Evolutionary conservation across 2,888 invertebrate genomes (phyloP).

Genomic region (Neoaliturus tenellus): DNA sequence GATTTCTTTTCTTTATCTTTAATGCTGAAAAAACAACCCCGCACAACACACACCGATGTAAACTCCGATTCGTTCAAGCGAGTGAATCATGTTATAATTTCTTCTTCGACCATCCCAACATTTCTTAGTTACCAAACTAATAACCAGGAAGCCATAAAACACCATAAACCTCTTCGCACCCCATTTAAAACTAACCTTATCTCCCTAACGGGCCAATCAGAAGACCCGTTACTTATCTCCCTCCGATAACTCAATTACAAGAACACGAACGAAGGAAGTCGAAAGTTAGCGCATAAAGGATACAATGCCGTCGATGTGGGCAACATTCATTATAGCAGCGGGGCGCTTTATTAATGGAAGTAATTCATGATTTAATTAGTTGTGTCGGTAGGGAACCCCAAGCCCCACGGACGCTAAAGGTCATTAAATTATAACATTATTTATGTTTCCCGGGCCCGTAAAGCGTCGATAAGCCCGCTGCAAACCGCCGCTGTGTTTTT

Average conservation of each 20-base stretch:
- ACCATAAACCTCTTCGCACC: background rate
- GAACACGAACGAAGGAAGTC: background rate
- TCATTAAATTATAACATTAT: conserved; percentile 45
- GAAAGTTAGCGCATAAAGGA: background rate
- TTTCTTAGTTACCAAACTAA: background rate
- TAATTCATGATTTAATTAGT: conserved; percentile 57
- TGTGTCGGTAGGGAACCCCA: conserved; percentile 21
- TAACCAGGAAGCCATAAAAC: background rate
- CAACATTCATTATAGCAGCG: conserved; percentile 28
- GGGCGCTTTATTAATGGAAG: conserved; percentile 55
- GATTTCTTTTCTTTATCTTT: too few species aligned
- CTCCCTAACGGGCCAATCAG: background rate
- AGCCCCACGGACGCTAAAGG: background rate
- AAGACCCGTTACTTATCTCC: background rate
- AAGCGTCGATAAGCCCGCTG: conserved; percentile 8
- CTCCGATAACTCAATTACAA: background rate
- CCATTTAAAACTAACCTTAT: background rate
- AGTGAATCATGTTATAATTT: too few species aligned
- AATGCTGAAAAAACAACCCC: too few species aligned
- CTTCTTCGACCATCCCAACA: background rate
- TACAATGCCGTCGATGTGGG: conserved; percentile 9
- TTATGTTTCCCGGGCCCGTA: conserved; percentile 27
- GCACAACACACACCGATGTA: too few species aligned
- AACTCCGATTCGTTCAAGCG: too few species aligned
- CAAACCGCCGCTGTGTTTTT: conserved; percentile 11